Conservation (phyloP, 2,113 vertebrate genomes). For the Mobula birostris region DNA sequence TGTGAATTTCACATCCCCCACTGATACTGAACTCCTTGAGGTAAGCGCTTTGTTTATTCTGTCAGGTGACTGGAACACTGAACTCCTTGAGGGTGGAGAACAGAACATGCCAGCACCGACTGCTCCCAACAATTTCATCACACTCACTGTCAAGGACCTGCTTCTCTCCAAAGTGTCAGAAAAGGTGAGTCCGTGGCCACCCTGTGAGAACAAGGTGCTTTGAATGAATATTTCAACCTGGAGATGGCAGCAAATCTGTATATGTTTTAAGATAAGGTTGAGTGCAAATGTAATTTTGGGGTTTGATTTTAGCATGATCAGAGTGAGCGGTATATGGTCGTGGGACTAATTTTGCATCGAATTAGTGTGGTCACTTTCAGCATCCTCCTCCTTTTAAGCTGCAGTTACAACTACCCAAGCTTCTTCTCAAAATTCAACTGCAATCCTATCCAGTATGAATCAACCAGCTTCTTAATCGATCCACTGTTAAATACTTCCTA, state of each 20-base stretch:
- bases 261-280: background rate
- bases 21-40: background rate
- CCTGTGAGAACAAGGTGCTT: background rate
- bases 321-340: background rate
- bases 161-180: slow-evolving; percentile 68
- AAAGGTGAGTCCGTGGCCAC: slow-evolving; percentile 53
- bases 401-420: no score
- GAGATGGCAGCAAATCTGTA: background rate
- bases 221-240: background rate
- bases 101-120: slow-evolving; percentile 41
- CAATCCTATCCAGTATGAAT: background rate
- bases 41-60: background rate
- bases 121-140: slow-evolving; percentile 41
- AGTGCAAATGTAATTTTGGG: background rate
- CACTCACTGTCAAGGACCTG: slow-evolving; percentile 79
- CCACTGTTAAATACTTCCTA: background rate
- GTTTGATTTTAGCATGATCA: no score
- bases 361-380: background rate
- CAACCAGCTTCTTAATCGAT: background rate
- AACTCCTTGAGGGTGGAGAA: slow-evolving; percentile 51
- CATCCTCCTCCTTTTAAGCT: background rate
- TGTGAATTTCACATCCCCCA: no score
- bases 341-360: background rate
- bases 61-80: slow-evolving; percentile 62
- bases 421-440: background rate